Percentiles rank a stretch among this genome's conserved stretches.
Conservation (phyloP, 2,113 vertebrate species). For the Ptilorrhoa leucosticta region DNA sequence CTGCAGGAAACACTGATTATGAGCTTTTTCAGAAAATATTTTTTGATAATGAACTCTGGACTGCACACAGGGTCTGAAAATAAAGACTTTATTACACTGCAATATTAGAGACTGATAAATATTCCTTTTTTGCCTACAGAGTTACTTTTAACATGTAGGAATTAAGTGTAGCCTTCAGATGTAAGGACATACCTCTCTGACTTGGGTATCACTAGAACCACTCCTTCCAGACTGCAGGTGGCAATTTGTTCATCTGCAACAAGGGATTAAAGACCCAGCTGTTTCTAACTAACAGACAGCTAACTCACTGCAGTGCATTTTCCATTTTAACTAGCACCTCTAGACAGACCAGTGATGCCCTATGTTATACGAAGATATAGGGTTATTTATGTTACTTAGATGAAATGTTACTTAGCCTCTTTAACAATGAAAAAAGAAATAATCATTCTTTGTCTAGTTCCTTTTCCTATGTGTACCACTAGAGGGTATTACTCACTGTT, state of each 20-base stretch:
- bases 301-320: not conserved
- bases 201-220: not conserved
- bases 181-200: not conserved
- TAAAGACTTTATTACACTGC: not conserved
- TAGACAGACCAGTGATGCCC: not conserved
- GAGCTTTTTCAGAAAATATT: not conserved
- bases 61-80: not conserved
- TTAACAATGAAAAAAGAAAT: not conserved
- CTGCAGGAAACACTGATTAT: not conserved
- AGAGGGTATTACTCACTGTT: conserved; percentile 29
- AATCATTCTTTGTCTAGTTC: not conserved
- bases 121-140: not conserved
- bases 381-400: not conserved
- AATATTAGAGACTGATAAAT: not conserved
- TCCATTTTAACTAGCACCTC: not conserved
- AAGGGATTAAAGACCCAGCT: not conserved
- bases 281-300: not conserved
- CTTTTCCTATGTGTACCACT: not conserved
- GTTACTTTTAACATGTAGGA: not conserved
- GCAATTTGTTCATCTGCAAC: not conserved
- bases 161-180: not conserved
- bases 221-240: not conserved
- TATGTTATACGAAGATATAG: not conserved
- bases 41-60: not conserved
- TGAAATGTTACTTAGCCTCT: not conserved